Base-by-base conservation (phyloP, 2,113 vertebrate genomes). In the Oreochromis niloticus region DNA sequence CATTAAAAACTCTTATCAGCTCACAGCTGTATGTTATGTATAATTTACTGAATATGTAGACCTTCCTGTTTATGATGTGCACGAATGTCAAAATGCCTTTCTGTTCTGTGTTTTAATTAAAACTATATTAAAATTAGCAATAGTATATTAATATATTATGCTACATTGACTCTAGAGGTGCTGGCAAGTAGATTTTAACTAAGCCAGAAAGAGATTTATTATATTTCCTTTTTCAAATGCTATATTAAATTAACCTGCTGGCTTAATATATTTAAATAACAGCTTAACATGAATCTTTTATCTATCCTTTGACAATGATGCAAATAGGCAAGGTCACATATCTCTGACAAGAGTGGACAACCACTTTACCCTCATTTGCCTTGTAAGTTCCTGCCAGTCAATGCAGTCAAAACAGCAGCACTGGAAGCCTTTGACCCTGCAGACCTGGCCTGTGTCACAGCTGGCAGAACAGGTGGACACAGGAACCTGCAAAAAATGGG, bases 351-450 rank as follows among this genome's bases (percentile, higher is more conserved):
- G 41, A 41, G 41, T 41, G 41, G 9, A 95, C 4, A 43, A 43
- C 94, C 5, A 93, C 89, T 3, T 4, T 73, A 95, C 92, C 96
- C 63, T 82, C 12, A 5, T 84, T 34, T 82, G 95, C 84, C 50
- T 97, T 97, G 61, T 89, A 99, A 36, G 96, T 97, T 88, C 98
- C 98, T 0, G 93, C 91, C 79, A 99, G 85, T 97, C 96, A 3
- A 97, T 95, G 11, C 98, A 98, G 92, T 99, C 97, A 0, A 97
- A 98, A 90, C 98, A 99, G 93, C 96, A 97, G 79, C 96, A 97
- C 48, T 96, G 95, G 71, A 96, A 96, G 10, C 97, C 96, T 93
- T 96, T 97, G 56, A 97, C 96, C 11, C 41, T 93, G 32, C 75
- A 95, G 24, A 96, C 93, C 79, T 97, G 96, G 22, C 98, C 98